A percentile compares a stretch with the other conserved stretches of the same genome.
phyloP scores from a whole-genome alignment of 1,140 invertebrate species.

The Anastatus disparis region DNA sequence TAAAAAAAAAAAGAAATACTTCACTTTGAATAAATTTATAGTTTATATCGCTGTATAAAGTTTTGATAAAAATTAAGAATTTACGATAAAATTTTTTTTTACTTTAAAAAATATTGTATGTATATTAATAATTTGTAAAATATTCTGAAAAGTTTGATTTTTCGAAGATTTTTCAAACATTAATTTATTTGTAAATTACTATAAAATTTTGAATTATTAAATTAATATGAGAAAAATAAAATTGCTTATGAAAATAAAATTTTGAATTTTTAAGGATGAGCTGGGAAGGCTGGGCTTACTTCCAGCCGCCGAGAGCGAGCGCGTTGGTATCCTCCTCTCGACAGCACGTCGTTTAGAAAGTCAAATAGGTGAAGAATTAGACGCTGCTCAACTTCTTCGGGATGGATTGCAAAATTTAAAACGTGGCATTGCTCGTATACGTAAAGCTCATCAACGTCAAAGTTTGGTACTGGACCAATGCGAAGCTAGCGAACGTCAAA shows the following conservation, averaged over 20 bases:
- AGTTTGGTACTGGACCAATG: constrained; percentile 75
- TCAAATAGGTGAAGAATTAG: constrained; percentile 78
- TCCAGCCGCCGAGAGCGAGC: constrained; percentile 78
- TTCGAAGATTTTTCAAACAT: no score
- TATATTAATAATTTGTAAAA: no score
- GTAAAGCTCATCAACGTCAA: constrained; percentile 74
- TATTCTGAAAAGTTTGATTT: no score
- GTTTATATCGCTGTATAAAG: no score
- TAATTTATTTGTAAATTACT: no score
- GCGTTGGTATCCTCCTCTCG: constrained; percentile 75
- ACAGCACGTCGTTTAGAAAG: constrained; percentile 76
- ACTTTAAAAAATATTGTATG: no score
- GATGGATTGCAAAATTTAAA: constrained; percentile 78
- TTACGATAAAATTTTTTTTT: no score
- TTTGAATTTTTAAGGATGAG: constrained; percentile 73
- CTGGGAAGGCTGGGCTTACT: constrained; percentile 78
- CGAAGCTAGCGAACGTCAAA: constrained; percentile 75
- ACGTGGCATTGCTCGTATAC: constrained; percentile 73
- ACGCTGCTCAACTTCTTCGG: constrained; percentile 74
- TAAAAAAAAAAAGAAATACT: background rate
- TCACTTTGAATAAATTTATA: no score
- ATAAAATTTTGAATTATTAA: no score
- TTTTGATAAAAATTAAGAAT: no score
- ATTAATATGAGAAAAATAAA: no score
- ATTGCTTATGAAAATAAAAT: no score